A percentile compares a stretch with the other conserved stretches of the same genome.
phyloP scores from a whole-genome alignment of 2,888 invertebrate species.

The Desoria tigrina region DNA sequence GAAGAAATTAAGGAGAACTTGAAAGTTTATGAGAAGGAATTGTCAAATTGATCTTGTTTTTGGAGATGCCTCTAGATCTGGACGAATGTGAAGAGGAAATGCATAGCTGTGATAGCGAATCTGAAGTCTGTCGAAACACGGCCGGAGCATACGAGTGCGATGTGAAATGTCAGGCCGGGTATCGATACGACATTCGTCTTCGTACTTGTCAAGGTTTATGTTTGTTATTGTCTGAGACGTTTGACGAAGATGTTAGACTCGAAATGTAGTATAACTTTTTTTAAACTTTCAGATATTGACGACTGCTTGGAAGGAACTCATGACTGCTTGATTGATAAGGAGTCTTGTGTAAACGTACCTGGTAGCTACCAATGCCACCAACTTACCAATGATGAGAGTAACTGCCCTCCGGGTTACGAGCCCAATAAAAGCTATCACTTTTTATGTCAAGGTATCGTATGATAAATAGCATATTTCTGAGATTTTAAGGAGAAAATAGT shows the following conservation, averaged over 20 bases:
- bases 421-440: constrained; percentile 54
- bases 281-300: too few species aligned
- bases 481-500: too few species aligned
- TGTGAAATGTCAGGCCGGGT: constrained; percentile 45
- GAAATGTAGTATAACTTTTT: background rate
- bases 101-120: constrained; percentile 57
- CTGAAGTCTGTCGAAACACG: constrained; percentile 58
- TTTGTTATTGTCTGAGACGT: too few species aligned
- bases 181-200: constrained; percentile 46
- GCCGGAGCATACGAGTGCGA: constrained; percentile 60
- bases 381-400: constrained; percentile 39
- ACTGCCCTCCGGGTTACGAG: constrained; percentile 55
- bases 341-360: constrained; percentile 50
- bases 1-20: background rate
- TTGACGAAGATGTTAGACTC: too few species aligned
- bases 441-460: constrained; percentile 44
- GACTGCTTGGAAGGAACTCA: constrained; percentile 40
- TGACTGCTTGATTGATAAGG: constrained; percentile 49
- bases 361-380: constrained; percentile 54
- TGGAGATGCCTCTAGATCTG: constrained; percentile 60
- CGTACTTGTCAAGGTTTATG: constrained; percentile 48
- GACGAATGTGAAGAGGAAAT: constrained; percentile 67
- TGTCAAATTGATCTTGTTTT: constrained; percentile 1
- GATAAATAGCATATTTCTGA: too few species aligned
- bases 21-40: background rate